phyloP scores from a whole-genome alignment of 1,140 invertebrate species.

The Oppia nitens region DNA sequence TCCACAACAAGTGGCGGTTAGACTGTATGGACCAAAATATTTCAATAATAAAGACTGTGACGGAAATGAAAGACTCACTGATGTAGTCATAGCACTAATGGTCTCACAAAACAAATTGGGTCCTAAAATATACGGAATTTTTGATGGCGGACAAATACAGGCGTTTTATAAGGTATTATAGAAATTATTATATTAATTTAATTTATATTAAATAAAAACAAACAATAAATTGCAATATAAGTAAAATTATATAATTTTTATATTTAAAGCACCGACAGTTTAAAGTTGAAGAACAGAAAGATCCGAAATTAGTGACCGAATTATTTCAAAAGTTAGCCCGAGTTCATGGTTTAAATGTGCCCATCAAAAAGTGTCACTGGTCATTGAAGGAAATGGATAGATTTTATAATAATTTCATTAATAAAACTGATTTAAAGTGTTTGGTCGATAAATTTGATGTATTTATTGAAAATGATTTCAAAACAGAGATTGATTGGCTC shows the following conservation, averaged over 20 bases:
- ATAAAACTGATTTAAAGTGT: no score
- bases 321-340: not conserved
- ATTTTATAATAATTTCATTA: no score
- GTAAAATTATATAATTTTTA: no score
- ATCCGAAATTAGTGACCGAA: not conserved
- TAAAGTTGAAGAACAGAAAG: not conserved
- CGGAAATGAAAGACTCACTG: not conserved
- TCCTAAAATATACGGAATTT: conserved; percentile 1
- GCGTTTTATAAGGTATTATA: conserved; percentile 5
- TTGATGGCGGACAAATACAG: not conserved
- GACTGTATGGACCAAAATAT: conserved; percentile 5
- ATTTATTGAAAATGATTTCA: not conserved
- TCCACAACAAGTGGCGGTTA: conserved; percentile 3
- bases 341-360: conserved; percentile 6
- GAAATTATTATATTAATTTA: not conserved
- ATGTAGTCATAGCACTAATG: not conserved
- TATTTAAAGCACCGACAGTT: conserved; percentile 12
- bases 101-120: not conserved
- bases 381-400: no score
- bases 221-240: no score
- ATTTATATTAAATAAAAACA: no score
- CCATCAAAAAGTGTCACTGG: conserved; percentile 2
- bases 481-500: not conserved
- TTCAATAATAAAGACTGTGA: conserved; percentile 1
- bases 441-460: no score